These are phyloP conservation scores for Oscheius sp. DNA, from an alignment of 2,888 invertebrate species.

Conservation along the genomic window DNA sequence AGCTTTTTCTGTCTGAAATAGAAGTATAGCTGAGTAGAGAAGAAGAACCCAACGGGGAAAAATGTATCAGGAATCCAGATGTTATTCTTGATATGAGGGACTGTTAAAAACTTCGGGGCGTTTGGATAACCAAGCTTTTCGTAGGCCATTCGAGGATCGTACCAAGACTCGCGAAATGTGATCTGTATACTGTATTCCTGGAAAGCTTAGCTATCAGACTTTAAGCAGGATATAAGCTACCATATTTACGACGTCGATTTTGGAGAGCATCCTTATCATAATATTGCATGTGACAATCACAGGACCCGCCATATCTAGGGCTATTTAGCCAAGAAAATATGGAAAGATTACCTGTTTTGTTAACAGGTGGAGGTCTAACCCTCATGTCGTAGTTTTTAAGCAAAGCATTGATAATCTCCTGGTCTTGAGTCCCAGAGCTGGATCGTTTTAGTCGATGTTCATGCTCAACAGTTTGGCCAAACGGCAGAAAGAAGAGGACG, in stretches of 20 bases:
- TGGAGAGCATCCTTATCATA: constrained; percentile 95
- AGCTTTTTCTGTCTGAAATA: constrained; percentile 94
- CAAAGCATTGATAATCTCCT: constrained; percentile 59
- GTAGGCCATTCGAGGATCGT: constrained; percentile 81
- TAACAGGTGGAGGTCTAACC: constrained; percentile 63
- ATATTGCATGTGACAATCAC: constrained; percentile 96
- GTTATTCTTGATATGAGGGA: constrained; percentile 77
- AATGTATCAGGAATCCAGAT: constrained; percentile 85
- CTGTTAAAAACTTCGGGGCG: constrained; percentile 64
- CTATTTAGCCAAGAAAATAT: too few species aligned
- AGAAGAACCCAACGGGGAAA: constrained; percentile 58
- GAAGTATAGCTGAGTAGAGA: too few species aligned
- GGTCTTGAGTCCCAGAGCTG: constrained; percentile 35
- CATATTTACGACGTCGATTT: constrained; percentile 99
- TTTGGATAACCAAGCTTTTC: constrained; percentile 54
- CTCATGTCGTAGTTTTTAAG: constrained; percentile 63
- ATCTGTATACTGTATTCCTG: constrained; percentile 94
- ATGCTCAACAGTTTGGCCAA: not conserved
- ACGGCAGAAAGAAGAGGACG: too few species aligned
- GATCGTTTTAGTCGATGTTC: constrained; percentile 1
- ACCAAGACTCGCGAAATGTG: constrained; percentile 96
- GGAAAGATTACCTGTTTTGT: constrained; percentile 49
- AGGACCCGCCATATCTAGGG: constrained; percentile 78
- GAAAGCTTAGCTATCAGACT: not conserved
- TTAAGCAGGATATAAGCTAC: too few species aligned